Percentiles rank a stretch among this genome's conserved stretches.
Conservation (phyloP, 2,888 invertebrate species). For the Bugula neritina region DNA sequence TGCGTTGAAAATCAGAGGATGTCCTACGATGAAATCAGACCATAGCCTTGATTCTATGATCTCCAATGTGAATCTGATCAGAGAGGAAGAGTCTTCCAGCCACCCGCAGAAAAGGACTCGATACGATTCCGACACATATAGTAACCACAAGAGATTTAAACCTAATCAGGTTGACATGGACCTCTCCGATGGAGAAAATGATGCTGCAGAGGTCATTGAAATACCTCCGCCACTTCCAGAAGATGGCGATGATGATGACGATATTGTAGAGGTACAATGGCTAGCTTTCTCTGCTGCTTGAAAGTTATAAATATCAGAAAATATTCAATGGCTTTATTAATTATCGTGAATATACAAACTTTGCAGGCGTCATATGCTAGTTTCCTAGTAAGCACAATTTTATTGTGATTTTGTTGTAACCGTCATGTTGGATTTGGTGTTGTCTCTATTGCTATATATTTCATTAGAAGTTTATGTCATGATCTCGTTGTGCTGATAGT, state of each 20-base stretch:
- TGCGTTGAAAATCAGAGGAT: not conserved
- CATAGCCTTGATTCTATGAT: slow-evolving; percentile 1
- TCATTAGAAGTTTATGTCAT: too few relatives aligned
- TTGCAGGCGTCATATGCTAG: too few relatives aligned
- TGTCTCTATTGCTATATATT: too few relatives aligned
- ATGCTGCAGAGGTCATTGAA: not conserved
- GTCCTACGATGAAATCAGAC: not conserved
- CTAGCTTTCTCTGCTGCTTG: too few relatives aligned
- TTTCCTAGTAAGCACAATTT: too few relatives aligned
- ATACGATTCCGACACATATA: not conserved
- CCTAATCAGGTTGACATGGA: slow-evolving; percentile 5
- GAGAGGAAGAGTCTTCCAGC: not conserved
- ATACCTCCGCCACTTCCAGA: not conserved
- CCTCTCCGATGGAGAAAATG: slow-evolving; percentile 15
- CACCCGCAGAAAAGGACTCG: slow-evolving; percentile 6
- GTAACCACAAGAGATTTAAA: not conserved
- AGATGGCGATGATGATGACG: not conserved
- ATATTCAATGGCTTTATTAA: too few relatives aligned
- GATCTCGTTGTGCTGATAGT: too few relatives aligned
- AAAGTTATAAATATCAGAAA: too few relatives aligned
- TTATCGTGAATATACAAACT: too few relatives aligned
- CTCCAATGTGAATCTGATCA: not conserved
- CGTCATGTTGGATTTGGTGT: too few relatives aligned
- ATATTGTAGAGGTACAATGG: too few relatives aligned
- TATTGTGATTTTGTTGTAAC: too few relatives aligned